Base-by-base conservation (phyloP, 2,797 vertebrate genomes). In the Gouania willdenowi region DNA sequence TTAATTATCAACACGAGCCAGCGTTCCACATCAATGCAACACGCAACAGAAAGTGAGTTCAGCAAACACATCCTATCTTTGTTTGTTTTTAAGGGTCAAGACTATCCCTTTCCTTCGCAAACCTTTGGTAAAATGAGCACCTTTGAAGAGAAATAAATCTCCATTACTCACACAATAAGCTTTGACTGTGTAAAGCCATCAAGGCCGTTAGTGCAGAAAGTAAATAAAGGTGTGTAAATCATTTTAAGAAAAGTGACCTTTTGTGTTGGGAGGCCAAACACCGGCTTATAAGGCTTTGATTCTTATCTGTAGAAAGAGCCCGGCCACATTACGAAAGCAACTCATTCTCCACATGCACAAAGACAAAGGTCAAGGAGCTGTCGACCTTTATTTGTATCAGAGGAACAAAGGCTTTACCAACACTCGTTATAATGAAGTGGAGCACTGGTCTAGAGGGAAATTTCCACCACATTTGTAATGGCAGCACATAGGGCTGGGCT, bases 341-440 rank as follows among this genome's bases (percentile, higher is more conserved):
- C 28, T 41, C 28, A 64, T 68, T 66, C 31, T 49, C 36, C 10
- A 5, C 21, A 32, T 28, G 15, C 6, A 23, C 13, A 10, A 61
- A 64, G 45, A 21, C 20, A 26, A 24, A 26, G 44, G 71, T 79
- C 72, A 75, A 80, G 55, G 32, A 75, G 57, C 7, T 42, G 36
- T 63, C 70, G 73, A 75, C 52, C 52, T 17, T 34, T 42, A 29
- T n/a, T 19, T n/a, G 13, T 5, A 33, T 28, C 26, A 27, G 22
- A 5, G 5, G 24, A 14, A 27, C 42, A 38, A 15, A 35, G 22
- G 36, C 36, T 62, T 43, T 1, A 47, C 8, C 26, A 14, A 18
- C 23, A 44, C n/a, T n/a, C 33, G 25, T 21, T 8, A 3, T 15
- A 33, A 69, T 41, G 33, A 29, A 53, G 40, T 3, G 5, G 8